These are phyloP conservation scores for Sterrhoptilus dennistouni DNA, from an alignment of 2,113 vertebrate genomes.

Conservation along the genomic window DNA sequence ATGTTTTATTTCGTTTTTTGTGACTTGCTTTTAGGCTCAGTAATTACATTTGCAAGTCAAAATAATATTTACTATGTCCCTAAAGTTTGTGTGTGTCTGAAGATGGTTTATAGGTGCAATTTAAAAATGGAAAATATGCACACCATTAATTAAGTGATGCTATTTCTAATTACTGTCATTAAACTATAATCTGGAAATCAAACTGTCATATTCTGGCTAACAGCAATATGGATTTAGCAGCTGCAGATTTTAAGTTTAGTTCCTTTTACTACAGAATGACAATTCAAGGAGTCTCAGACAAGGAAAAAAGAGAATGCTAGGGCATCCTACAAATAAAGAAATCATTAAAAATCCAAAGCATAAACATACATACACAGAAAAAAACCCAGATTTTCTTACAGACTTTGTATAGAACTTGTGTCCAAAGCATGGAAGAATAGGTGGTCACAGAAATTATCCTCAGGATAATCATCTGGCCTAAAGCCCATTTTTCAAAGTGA, in stretches of 20 bases:
- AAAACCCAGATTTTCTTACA: background rate
- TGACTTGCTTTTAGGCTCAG: background rate
- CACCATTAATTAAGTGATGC: background rate
- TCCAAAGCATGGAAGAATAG: background rate
- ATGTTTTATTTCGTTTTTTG: background rate
- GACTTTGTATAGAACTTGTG: background rate
- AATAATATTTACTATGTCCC: conserved; percentile 42
- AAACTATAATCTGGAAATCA: conserved; percentile 4
- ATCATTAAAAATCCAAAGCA: background rate
- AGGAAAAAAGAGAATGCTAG: background rate
- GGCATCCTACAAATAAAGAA: background rate
- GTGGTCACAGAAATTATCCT: background rate
- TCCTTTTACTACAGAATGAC: background rate
- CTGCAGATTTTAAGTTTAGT: background rate
- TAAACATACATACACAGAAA: background rate
- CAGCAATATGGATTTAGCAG: background rate
- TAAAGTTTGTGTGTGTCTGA: conserved; percentile 25
- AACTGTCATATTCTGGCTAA: background rate
- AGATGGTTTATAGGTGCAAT: conserved; percentile 8
- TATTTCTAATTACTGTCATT: conserved; percentile 23
- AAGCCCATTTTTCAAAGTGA: background rate
- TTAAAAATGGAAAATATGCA: conserved; percentile 18
- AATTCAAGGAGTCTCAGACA: background rate
- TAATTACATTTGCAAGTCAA: conserved; percentile 61
- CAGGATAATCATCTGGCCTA: background rate